Evolutionary conservation across 2,888 invertebrate species (phyloP).

Genomic region (Ariolimax columbianus): DNA sequence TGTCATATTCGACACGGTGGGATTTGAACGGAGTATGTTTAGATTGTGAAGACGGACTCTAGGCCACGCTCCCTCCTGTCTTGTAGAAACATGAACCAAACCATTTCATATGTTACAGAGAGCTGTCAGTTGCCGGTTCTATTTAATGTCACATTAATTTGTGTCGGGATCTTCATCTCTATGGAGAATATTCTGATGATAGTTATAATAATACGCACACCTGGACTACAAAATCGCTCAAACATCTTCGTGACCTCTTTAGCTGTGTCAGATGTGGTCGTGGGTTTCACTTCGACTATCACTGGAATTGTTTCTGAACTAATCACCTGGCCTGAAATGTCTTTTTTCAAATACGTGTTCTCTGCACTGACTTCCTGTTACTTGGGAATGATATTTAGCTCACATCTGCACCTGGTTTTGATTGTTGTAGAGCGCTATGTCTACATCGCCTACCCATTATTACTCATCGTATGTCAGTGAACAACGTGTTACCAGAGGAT

Average conservation of each 20-base stretch:
- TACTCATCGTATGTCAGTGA: not conserved
- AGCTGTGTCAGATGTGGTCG: not conserved
- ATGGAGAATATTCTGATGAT: not conserved
- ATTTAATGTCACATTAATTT: too few species aligned
- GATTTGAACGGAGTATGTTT: too few species aligned
- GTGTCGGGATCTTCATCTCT: not conserved
- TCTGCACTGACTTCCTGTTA: not conserved
- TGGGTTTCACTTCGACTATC: not conserved
- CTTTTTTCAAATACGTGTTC: not conserved
- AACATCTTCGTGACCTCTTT: not conserved
- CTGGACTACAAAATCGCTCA: not conserved
- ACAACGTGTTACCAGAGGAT: not conserved
- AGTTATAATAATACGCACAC: not conserved
- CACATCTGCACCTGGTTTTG: not conserved
- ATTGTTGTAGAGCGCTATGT: not conserved
- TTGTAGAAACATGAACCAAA: too few species aligned
- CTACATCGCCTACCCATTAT: not conserved
- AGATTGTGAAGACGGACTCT: too few species aligned
- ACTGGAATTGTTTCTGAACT: not conserved
- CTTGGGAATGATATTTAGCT: not conserved
- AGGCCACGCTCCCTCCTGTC: too few species aligned
- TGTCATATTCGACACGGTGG: too few species aligned
- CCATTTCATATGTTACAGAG: too few species aligned
- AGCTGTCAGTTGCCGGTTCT: too few species aligned
- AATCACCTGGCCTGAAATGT: not conserved